phyloP scores from a whole-genome alignment of 2,113 vertebrate genomes.

The Suncus etruscus region DNA sequence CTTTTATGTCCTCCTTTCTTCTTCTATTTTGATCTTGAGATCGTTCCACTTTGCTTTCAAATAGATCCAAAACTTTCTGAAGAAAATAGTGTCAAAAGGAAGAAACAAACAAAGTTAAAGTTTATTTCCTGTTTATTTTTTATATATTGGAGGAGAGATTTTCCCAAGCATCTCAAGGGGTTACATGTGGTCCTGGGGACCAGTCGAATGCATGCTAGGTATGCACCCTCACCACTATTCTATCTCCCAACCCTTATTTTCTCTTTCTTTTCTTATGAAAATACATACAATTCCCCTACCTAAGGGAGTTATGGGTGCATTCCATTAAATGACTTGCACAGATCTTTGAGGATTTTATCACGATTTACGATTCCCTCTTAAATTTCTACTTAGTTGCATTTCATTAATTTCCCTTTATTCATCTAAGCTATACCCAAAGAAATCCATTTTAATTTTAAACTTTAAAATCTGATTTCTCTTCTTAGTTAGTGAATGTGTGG shows the following conservation, averaged over 20 bases:
- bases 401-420: conserved; percentile 23
- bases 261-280: not conserved
- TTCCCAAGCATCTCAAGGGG: no score
- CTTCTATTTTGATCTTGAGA: not conserved
- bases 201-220: no score
- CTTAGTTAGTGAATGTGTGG: not conserved
- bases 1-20: not conserved
- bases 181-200: no score
- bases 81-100: not conserved
- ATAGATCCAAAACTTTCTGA: not conserved
- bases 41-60: not conserved
- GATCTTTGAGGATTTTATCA: conserved; percentile 6
- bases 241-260: not conserved
- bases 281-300: not conserved
- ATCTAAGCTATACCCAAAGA: not conserved
- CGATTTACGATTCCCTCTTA: not conserved
- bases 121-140: no score
- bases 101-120: not conserved
- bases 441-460: conserved; percentile 41
- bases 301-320: not conserved
- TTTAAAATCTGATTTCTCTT: conserved; percentile 27
- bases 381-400: not conserved
- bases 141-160: not conserved
- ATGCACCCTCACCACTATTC: no score
- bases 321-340: conserved; percentile 23